Evolutionary conservation across 2,888 invertebrate species (phyloP).

Genomic region (Spatulosminthurus flaviceps): DNA sequence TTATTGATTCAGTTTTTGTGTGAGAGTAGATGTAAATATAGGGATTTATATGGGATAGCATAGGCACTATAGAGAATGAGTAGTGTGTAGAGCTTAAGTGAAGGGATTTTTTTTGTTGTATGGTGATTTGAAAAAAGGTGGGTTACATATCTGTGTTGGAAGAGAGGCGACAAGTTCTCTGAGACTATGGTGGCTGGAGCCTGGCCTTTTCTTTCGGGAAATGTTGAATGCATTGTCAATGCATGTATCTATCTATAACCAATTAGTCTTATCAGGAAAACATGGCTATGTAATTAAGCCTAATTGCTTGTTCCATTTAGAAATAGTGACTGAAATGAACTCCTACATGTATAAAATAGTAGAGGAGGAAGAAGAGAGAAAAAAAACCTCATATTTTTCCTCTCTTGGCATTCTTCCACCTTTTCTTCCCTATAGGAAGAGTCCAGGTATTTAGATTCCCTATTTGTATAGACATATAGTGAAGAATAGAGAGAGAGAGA

Average conservation of each 20-base stretch:
- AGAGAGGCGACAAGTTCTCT: constrained; percentile 43
- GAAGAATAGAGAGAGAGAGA: not conserved
- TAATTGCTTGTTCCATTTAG: constrained; percentile 48
- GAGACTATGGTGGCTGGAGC: constrained; percentile 36
- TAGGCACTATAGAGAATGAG: not conserved
- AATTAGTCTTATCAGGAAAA: constrained; percentile 43
- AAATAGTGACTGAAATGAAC: constrained; percentile 39
- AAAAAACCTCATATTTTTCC: too few species aligned
- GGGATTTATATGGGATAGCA: not conserved
- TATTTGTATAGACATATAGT: not conserved
- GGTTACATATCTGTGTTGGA: not conserved
- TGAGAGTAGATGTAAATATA: not conserved
- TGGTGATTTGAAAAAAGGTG: not conserved
- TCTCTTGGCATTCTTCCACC: constrained; percentile 2
- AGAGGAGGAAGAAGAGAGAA: too few species aligned
- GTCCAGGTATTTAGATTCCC: too few species aligned
- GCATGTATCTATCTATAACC: constrained; percentile 48
- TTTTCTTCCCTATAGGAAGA: too few species aligned
- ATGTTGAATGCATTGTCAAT: constrained; percentile 47
- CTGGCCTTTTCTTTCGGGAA: constrained; percentile 47
- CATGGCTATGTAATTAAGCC: constrained; percentile 49
- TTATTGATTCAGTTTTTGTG: constrained; percentile 12
- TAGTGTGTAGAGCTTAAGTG: not conserved
- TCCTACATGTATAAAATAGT: not conserved
- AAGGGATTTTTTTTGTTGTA: constrained; percentile 1